A percentile compares a stretch with the other conserved stretches of the same genome.
These are phyloP conservation scores for Prinia subflava DNA, from an alignment of 2,113 vertebrate genomes.

Conservation along the genomic window DNA sequence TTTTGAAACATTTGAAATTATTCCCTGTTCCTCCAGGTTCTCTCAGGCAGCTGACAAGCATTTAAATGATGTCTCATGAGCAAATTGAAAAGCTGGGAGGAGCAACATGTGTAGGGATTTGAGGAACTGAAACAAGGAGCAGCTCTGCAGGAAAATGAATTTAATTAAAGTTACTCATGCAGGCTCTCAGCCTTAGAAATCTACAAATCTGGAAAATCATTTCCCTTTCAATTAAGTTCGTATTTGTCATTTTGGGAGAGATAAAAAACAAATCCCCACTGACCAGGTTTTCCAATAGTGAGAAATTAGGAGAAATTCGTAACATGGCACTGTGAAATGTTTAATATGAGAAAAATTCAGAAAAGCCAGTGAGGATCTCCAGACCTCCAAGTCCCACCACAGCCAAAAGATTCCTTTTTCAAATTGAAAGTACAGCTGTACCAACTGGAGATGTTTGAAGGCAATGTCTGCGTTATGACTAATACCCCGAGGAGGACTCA, in stretches of 20 bases:
- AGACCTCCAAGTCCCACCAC: background rate
- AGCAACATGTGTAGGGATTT: slow-evolving; percentile 11
- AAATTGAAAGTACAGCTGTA: background rate
- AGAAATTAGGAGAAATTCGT: background rate
- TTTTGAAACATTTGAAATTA: background rate
- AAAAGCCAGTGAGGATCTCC: background rate
- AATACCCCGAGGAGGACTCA: background rate
- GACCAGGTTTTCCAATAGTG: background rate
- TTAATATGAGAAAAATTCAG: background rate
- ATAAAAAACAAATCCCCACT: slow-evolving; percentile 11
- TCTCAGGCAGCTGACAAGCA: background rate
- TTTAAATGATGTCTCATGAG: background rate
- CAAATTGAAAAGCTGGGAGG: slow-evolving; percentile 13
- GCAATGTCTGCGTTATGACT: background rate
- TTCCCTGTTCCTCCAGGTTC: background rate
- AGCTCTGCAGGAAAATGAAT: slow-evolving; percentile 24
- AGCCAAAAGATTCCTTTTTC: background rate
- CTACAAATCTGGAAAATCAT: slow-evolving; percentile 45
- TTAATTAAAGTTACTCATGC: slow-evolving; percentile 65
- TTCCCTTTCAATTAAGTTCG: slow-evolving; percentile 47
- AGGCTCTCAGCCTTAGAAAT: slow-evolving; percentile 24
- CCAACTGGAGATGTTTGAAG: background rate
- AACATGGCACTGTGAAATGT: background rate
- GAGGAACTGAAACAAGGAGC: slow-evolving; percentile 32
- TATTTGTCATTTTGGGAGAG: slow-evolving; percentile 33